Conservation (phyloP, 2,113 vertebrate genomes). For the Cyprichromis sp. region DNA sequence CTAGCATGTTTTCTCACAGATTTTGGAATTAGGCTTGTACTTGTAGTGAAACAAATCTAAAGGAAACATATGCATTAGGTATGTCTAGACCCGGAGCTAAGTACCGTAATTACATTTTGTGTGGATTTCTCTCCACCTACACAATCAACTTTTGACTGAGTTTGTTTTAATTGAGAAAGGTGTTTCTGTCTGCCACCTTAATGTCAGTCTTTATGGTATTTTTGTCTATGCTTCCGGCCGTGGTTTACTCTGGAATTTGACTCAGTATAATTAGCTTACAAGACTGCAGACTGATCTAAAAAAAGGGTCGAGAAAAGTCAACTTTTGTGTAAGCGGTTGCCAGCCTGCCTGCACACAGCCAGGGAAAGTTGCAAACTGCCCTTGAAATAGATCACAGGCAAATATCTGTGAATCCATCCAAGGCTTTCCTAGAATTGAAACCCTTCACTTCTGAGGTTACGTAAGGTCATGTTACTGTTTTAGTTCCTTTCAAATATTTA, state of each 20-base stretch:
- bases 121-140: neutral
- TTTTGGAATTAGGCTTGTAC: neutral
- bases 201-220: neutral
- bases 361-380: neutral
- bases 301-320: neutral
- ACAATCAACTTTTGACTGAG: neutral
- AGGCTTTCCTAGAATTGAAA: neutral
- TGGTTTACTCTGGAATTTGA: neutral
- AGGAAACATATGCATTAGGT: neutral
- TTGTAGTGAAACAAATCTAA: neutral
- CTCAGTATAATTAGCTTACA: constrained; percentile 3
- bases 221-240: neutral
- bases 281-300: neutral
- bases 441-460: neutral
- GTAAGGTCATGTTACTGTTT: neutral
- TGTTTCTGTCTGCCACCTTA: neutral
- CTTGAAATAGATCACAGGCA: neutral
- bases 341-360: neutral
- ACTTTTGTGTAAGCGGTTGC: neutral
- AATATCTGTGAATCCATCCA: neutral
- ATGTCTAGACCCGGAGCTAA: neutral
- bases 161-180: neutral
- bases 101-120: neutral
- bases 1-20: neutral
- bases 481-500: constrained; percentile 17